A percentile compares a stretch with the other conserved stretches of the same genome.
Evolutionary conservation across 2,113 vertebrate species (phyloP).

Genomic region (Onychorhynchus coronatus): DNA sequence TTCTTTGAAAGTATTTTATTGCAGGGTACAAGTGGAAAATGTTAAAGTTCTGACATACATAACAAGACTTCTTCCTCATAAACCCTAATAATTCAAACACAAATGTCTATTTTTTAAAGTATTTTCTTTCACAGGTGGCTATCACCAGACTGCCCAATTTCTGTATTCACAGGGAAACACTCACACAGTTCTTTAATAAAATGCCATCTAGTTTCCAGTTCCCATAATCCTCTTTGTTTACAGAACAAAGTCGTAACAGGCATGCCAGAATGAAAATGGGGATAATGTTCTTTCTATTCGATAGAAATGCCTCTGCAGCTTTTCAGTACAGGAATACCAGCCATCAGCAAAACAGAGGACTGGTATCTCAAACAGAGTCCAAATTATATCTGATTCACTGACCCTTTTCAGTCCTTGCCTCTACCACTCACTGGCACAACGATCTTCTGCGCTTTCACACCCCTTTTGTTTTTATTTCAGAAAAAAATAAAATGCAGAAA

Average conservation of each 20-base stretch:
- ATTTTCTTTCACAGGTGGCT: slow-evolving; percentile 27
- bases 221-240: slow-evolving; percentile 74
- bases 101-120: slow-evolving; percentile 4
- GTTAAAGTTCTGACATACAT: background rate
- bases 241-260: slow-evolving; percentile 75
- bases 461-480: slow-evolving; percentile 78
- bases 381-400: slow-evolving; percentile 92
- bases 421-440: slow-evolving; percentile 78
- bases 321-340: slow-evolving; percentile 74
- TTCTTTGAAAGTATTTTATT: background rate
- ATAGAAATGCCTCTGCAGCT: slow-evolving; percentile 77
- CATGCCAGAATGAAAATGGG: slow-evolving; percentile 75
- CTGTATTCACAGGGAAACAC: slow-evolving; percentile 39
- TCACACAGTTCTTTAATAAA: slow-evolving; percentile 62
- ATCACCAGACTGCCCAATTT: background rate
- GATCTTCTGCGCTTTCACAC: slow-evolving; percentile 75
- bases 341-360: slow-evolving; percentile 88
- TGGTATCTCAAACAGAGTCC: slow-evolving; percentile 84
- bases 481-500: slow-evolving; percentile 75
- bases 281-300: slow-evolving; percentile 75
- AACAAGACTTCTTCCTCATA: background rate
- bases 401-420: slow-evolving; percentile 83
- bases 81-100: background rate
- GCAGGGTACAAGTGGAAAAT: background rate
- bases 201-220: slow-evolving; percentile 59